Evolutionary conservation across 2,797 vertebrate genomes (phyloP).

Genomic region (Pangasius sanitwongsei): DNA sequence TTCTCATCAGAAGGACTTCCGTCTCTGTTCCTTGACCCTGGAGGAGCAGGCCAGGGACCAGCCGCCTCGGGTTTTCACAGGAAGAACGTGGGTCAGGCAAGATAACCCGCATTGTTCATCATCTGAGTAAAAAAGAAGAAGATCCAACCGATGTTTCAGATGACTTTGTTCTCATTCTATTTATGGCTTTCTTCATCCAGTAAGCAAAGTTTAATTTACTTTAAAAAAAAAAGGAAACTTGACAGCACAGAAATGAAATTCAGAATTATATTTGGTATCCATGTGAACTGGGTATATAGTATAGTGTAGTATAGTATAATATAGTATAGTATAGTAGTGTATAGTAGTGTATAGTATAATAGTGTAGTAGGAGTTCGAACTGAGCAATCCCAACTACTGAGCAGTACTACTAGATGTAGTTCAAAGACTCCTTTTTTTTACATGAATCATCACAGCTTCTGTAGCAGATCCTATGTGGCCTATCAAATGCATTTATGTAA

Average conservation of each 20-base stretch:
- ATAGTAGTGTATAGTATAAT: background rate
- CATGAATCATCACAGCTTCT: background rate
- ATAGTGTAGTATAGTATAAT: background rate
- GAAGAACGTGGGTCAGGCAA: conserved; percentile 21
- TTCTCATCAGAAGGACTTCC: conserved; percentile 61
- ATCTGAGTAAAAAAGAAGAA: conserved; percentile 15
- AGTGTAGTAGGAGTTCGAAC: background rate
- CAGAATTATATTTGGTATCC: too few species aligned
- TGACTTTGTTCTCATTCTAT: background rate
- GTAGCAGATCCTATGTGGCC: background rate
- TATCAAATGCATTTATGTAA: background rate
- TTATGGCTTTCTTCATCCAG: background rate
- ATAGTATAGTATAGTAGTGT: background rate
- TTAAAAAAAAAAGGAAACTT: background rate
- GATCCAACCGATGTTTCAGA: background rate
- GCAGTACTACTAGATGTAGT: background rate
- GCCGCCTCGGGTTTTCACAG: conserved; percentile 14
- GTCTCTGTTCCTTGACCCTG: conserved; percentile 65
- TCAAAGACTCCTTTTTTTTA: background rate
- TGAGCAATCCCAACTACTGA: background rate
- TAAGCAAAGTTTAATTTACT: background rate
- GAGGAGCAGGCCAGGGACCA: conserved; percentile 54
- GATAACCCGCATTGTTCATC: conserved; percentile 40
- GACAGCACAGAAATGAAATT: background rate
- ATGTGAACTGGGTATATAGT: background rate